phyloP scores from a whole-genome alignment of 2,113 vertebrate genomes.

The Bothrops jararaca region DNA sequence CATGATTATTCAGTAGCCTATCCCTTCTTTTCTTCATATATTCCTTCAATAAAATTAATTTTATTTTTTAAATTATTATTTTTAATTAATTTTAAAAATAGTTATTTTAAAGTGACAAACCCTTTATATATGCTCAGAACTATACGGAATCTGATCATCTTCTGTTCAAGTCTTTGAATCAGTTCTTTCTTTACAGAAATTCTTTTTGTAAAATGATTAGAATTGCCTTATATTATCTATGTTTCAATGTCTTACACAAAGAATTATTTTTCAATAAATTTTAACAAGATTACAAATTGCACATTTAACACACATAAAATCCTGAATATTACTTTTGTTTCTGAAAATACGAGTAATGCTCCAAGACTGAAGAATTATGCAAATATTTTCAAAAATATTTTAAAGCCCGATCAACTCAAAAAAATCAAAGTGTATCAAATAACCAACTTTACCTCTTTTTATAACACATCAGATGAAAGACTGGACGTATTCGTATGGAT shows the following conservation, averaged over 20 bases:
- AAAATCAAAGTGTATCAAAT: conserved; percentile 1
- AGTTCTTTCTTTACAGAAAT: neutral
- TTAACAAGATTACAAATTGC: neutral
- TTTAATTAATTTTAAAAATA: neutral
- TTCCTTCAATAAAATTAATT: neutral
- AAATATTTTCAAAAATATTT: conserved; percentile 12
- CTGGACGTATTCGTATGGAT: conserved; percentile 5
- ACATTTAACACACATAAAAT: neutral
- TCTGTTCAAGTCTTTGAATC: neutral
- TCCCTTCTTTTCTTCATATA: neutral
- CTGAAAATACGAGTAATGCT: neutral
- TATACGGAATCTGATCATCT: neutral
- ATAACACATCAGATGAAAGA: neutral
- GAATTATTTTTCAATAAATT: neutral
- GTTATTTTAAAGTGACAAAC: neutral
- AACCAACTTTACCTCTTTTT: conserved; percentile 15
- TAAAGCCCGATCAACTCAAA: neutral
- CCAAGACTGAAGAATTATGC: neutral
- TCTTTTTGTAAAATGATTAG: neutral
- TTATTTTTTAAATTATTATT: neutral
- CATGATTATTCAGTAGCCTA: neutral
- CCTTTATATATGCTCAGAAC: neutral
- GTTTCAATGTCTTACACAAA: neutral
- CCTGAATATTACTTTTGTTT: neutral
- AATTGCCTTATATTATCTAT: neutral